Evolutionary conservation across 2,888 invertebrate genomes (phyloP).

Genomic region (Xiphydria camelus): DNA sequence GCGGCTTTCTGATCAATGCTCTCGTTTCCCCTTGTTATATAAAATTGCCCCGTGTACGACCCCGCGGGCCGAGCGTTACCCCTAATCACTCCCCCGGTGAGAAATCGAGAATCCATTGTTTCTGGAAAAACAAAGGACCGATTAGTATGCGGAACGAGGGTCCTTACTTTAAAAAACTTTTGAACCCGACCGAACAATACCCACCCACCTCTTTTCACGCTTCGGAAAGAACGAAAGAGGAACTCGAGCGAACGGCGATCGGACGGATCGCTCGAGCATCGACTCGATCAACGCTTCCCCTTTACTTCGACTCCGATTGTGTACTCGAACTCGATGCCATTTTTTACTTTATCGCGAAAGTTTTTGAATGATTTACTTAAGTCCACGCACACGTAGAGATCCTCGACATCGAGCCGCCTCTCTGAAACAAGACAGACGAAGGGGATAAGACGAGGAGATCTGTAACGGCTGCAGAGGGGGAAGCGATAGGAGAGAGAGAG

Average conservation of each 20-base stretch:
- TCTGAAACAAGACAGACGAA: too few relatives aligned
- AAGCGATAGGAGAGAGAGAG: neutral
- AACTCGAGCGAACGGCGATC: conserved; percentile 36
- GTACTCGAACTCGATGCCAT: too few relatives aligned
- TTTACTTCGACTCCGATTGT: too few relatives aligned
- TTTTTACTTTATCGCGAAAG: too few relatives aligned
- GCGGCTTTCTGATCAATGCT: conserved; percentile 18
- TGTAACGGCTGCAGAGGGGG: too few relatives aligned
- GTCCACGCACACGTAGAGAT: too few relatives aligned
- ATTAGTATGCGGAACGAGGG: conserved; percentile 7
- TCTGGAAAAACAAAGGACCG: conserved; percentile 24
- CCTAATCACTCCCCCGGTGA: conserved; percentile 27
- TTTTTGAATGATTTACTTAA: too few relatives aligned
- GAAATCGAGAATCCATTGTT: conserved; percentile 34
- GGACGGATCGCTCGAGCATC: conserved; percentile 29
- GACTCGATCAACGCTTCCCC: too few relatives aligned
- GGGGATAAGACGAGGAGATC: too few relatives aligned
- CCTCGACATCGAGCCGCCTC: too few relatives aligned
- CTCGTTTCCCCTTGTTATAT: conserved; percentile 22
- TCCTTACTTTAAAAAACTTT: conserved; percentile 14
- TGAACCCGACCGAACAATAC: conserved; percentile 14
- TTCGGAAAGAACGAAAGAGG: conserved; percentile 38
- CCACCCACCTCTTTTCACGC: neutral
- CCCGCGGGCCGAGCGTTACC: conserved; percentile 20
- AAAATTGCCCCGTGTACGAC: conserved; percentile 25